Base-by-base conservation (phyloP, 2,888 invertebrate species). In the Cataglyphis livida region DNA sequence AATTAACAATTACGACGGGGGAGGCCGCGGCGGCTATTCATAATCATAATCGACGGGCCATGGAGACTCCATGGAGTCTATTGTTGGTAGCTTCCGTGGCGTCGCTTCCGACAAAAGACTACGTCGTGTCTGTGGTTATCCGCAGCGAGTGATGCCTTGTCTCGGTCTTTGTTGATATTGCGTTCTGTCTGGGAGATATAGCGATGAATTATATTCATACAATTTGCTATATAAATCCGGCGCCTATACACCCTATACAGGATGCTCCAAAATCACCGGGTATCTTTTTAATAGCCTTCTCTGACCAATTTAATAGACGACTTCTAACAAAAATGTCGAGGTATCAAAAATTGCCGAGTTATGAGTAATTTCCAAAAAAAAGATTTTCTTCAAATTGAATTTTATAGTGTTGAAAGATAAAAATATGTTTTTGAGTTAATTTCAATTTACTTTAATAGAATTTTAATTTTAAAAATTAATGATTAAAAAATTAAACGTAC, bases 1-100 rank as follows among this genome's bases (percentile, higher is more conserved):
- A 91, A 92, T 92, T 91, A 92, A 88, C 89, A 83, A 90, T 89
- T 84, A 64, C 84, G 86, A 65, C 78, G 73, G 65, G 81, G 64
- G 57, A 78, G 61, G 73, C 61, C 64, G 38, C 78, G 25, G 28
- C 21, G 21, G 54, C 78, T 78, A 87, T 88, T 87, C 84, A 85
- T 88, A 90, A 88, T 84, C 85, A 86, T 87, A 86, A 89, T 88
- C 88, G 89, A 88, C 84, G 87, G 84, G 79, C 78, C 78, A 84
- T 84, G 83, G 82, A 68, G 62, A 73, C 74, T 73, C 25, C 59
- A 81, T 38, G 15, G 44, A 61, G 59, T 61, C 82, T 81, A 88
- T 90, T 88, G 87, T 86, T 79, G 65, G 82, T 66, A 73, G 81
- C 78, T 82, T 75, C 81, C 54, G 54, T 38, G 41, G 51, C 61